Percentiles rank a stretch among this genome's conserved stretches.
These are phyloP conservation scores for Callipepla californica DNA, from an alignment of 2,113 vertebrate species.

Conservation along the genomic window DNA sequence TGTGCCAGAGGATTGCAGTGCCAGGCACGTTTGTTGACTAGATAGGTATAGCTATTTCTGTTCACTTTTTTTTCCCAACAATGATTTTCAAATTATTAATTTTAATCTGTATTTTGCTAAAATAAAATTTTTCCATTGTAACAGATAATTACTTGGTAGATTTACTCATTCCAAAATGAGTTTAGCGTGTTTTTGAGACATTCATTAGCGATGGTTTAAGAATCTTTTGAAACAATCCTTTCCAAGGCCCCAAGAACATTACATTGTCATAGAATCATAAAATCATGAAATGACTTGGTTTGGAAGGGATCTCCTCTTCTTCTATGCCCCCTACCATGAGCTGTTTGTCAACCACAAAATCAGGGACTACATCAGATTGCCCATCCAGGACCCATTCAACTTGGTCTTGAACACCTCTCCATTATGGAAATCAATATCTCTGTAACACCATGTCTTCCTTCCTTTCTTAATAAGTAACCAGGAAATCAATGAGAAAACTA, in stretches of 20 bases:
- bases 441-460: neutral
- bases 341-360: too few relatives aligned
- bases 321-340: too few relatives aligned
- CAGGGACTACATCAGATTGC: too few relatives aligned
- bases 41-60: neutral
- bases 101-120: neutral
- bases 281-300: too few relatives aligned
- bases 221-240: neutral
- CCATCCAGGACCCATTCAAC: too few relatives aligned
- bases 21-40: neutral
- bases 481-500: neutral
- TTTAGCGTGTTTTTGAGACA: neutral
- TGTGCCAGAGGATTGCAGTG: neutral
- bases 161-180: neutral
- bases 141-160: neutral
- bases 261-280: too few relatives aligned
- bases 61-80: neutral
- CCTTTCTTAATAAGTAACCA: neutral
- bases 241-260: fast-evolving
- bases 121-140: neutral
- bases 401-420: too few relatives aligned
- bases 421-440: neutral
- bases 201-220: neutral
- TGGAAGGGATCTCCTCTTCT: too few relatives aligned
- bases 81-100: neutral